These are phyloP conservation scores for Boloria selene DNA, from an alignment of 2,888 invertebrate species.

Conservation along the genomic window DNA sequence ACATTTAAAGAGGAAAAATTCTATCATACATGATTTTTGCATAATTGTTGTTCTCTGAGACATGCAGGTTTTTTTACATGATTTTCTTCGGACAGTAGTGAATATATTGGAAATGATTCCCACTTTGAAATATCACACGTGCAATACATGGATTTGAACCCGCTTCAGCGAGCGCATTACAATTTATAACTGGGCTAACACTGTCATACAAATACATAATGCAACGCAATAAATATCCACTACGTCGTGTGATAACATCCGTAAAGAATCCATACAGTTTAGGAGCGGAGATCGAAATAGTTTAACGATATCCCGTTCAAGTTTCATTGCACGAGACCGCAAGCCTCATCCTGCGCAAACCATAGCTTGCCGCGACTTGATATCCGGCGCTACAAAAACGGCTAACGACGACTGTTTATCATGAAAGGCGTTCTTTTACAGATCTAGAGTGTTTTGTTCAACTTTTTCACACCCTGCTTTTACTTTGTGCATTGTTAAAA, in stretches of 20 bases:
- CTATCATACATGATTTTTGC: no score
- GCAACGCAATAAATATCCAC: background rate
- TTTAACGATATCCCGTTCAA: constrained; percentile 40
- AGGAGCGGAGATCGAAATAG: constrained; percentile 32
- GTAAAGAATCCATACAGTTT: constrained; percentile 27
- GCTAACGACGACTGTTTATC: constrained; percentile 34
- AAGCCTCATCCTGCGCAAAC: constrained; percentile 51
- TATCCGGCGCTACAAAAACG: constrained; percentile 35
- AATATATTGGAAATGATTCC: no score
- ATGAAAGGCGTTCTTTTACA: constrained; percentile 35
- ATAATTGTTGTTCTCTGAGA: no score
- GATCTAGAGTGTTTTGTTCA: constrained; percentile 38
- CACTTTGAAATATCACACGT: no score
- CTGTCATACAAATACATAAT: background rate
- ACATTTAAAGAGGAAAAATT: no score
- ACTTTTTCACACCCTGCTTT: constrained; percentile 36
- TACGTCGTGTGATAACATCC: constrained; percentile 25
- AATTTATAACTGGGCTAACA: no score
- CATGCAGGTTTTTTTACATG: no score
- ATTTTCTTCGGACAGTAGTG: no score
- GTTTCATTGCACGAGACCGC: constrained; percentile 47
- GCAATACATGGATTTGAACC: no score
- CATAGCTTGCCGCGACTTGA: constrained; percentile 35
- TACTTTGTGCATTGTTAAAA: constrained; percentile 36
- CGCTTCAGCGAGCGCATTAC: no score